Evolutionary conservation across 2,113 vertebrate species (phyloP).

Genomic region (Pseudorhombus dupliciocellatus): DNA sequence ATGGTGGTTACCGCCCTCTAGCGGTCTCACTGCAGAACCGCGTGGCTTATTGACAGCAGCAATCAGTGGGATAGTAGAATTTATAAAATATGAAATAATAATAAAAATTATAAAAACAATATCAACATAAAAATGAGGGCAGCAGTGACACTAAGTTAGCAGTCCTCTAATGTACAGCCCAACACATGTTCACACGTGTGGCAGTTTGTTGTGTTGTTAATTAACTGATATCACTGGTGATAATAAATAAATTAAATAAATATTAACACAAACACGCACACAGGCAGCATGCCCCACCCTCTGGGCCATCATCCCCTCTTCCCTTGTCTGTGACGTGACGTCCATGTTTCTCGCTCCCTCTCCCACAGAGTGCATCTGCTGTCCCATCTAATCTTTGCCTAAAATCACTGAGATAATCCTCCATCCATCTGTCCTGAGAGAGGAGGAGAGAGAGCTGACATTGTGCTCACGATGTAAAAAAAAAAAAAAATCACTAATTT

Average conservation of each 20-base stretch:
- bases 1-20: background rate
- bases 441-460: constrained; percentile 44
- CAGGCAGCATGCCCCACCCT: constrained; percentile 32
- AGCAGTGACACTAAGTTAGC: no score
- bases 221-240: no score
- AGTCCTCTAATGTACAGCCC: no score
- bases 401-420: constrained; percentile 84
- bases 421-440: constrained; percentile 79
- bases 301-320: constrained; percentile 39
- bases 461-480: constrained; percentile 38
- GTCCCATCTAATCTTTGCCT: constrained; percentile 82
- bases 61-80: no score
- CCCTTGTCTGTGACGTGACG: constrained; percentile 57
- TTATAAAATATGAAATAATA: background rate
- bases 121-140: background rate
- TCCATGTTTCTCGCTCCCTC: constrained; percentile 65
- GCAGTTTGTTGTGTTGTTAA: no score
- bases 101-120: background rate
- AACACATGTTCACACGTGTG: no score
- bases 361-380: constrained; percentile 84
- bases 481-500: constrained; percentile 9
- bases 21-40: background rate
- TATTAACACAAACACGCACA: background rate
- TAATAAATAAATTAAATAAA: no score
- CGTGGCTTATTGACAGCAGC: no score